phyloP scores from a whole-genome alignment of 2,888 invertebrate species.

The Arenicola marina region DNA sequence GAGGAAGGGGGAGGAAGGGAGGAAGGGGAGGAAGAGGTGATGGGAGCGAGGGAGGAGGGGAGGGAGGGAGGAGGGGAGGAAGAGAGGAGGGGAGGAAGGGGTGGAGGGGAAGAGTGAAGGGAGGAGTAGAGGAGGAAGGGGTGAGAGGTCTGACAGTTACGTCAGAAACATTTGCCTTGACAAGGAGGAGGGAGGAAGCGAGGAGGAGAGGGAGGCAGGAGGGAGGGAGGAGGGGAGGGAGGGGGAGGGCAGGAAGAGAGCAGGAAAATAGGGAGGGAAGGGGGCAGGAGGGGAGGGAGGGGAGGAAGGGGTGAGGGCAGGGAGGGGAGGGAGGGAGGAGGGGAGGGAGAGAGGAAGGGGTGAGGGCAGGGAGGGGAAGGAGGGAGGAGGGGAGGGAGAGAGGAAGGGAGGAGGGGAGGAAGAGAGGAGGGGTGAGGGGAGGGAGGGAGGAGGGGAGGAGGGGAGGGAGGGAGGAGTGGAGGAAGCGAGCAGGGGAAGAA shows the following conservation, averaged over 20 bases:
- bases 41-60: neutral
- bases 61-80: neutral
- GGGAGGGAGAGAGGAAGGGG: neutral
- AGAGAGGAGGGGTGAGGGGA: neutral
- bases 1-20: constrained; percentile 3
- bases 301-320: neutral
- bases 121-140: neutral
- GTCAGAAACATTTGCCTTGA: too few species aligned
- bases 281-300: neutral
- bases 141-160: too few species aligned
- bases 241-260: neutral
- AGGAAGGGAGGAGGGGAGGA: neutral
- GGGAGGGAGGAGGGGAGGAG: neutral
- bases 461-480: neutral
- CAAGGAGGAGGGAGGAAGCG: too few species aligned
- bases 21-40: neutral
- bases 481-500: too few species aligned
- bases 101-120: neutral
- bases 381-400: neutral
- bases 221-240: neutral
- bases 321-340: neutral
- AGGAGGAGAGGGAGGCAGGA: too few species aligned
- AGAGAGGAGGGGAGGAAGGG: neutral
- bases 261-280: neutral
- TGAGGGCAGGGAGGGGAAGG: neutral